A percentile compares a stretch with the other conserved stretches of the same genome.
These are phyloP conservation scores for Mythimna lalbum DNA, from an alignment of 2,888 invertebrate genomes.

Conservation along the genomic window DNA sequence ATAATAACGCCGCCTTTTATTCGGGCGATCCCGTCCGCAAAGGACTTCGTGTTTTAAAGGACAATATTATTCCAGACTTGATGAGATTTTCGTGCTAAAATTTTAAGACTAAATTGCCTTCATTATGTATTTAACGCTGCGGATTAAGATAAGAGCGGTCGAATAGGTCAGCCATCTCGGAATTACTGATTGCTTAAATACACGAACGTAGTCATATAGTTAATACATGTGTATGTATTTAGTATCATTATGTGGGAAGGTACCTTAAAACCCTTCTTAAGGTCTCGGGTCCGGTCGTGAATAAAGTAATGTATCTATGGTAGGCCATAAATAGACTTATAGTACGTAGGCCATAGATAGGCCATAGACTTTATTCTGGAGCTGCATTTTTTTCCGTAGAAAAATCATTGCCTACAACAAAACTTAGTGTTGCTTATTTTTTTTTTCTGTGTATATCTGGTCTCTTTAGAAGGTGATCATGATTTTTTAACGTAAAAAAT, in stretches of 20 bases:
- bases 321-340: too few relatives aligned
- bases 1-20: conserved; percentile 90
- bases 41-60: conserved; percentile 88
- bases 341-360: too few relatives aligned
- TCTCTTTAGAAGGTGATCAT: too few relatives aligned
- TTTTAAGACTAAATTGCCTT: conserved; percentile 86
- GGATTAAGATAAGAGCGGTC: conserved; percentile 85
- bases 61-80: conserved; percentile 88
- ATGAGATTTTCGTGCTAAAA: conserved; percentile 90
- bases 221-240: conserved; percentile 8
- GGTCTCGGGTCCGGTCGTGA: not conserved
- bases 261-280: not conserved
- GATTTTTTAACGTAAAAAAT: too few relatives aligned
- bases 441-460: not conserved
- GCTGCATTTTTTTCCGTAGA: too few relatives aligned
- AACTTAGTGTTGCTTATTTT: not conserved
- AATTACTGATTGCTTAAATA: conserved; percentile 63
- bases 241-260: conserved; percentile 5
- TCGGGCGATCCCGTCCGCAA: conserved; percentile 83
- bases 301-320: too few relatives aligned
- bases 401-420: not conserved
- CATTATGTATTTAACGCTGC: conserved; percentile 86
- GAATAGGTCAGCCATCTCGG: conserved; percentile 76
- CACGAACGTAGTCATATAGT: conserved; percentile 52
- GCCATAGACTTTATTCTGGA: too few relatives aligned